These are phyloP conservation scores for Spisula subtruncata DNA, from an alignment of 2,888 invertebrate genomes.

Conservation along the genomic window DNA sequence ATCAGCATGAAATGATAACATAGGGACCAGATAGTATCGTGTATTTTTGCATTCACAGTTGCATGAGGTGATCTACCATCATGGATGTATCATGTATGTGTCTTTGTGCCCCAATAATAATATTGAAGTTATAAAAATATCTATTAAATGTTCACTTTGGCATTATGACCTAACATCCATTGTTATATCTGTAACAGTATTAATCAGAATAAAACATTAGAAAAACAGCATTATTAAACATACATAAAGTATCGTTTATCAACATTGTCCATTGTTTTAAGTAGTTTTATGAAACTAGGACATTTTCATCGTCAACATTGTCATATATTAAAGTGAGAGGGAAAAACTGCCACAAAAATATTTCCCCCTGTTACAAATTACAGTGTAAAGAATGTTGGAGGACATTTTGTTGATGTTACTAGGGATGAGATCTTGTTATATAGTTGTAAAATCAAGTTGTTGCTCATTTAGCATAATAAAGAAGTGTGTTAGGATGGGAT, in stretches of 20 bases:
- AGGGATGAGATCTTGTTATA: constrained; percentile 41
- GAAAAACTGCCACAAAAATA: constrained; percentile 3
- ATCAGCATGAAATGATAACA: no score
- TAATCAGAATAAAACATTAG: not conserved
- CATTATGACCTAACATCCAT: no score
- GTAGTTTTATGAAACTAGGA: not conserved
- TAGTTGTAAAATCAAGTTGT: constrained; percentile 27
- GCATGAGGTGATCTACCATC: no score
- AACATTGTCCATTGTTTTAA: not conserved
- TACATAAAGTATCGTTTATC: not conserved
- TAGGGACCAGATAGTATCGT: no score
- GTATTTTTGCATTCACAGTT: no score
- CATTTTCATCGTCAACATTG: constrained; percentile 33
- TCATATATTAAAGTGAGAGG: constrained; percentile 21
- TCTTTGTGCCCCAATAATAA: no score
- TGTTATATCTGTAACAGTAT: no score
- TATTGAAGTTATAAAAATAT: no score
- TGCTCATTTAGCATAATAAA: constrained; percentile 49
- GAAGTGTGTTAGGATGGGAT: constrained; percentile 16
- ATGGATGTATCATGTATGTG: no score
- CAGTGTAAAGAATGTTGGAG: constrained; percentile 48
- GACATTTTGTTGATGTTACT: constrained; percentile 34
- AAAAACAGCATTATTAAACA: not conserved
- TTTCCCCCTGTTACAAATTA: constrained; percentile 43
- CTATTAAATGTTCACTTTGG: no score